Conservation (phyloP, 1,140 invertebrate genomes). For the Drosophila obscura region DNA sequence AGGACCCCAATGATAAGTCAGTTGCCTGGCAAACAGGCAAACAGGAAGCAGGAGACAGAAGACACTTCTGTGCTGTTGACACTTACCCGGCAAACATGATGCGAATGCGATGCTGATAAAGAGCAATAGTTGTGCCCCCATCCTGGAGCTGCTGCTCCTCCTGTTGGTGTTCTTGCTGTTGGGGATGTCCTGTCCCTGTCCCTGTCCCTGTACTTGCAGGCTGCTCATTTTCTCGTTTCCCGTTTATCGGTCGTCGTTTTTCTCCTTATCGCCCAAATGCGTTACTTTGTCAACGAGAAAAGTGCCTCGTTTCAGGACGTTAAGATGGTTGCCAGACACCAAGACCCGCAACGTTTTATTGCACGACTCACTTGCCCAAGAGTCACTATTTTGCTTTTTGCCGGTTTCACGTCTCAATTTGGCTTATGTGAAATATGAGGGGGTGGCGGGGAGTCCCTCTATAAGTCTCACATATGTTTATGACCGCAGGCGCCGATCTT, state of each 20-base stretch:
- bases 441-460: too few species aligned
- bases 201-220: slow-evolving; percentile 21
- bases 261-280: slow-evolving; percentile 62
- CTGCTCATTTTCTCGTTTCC: slow-evolving; percentile 72
- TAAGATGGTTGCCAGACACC: slow-evolving; percentile 39
- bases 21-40: slow-evolving; percentile 29
- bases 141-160: slow-evolving; percentile 14
- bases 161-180: slow-evolving; percentile 7
- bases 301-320: slow-evolving; percentile 45
- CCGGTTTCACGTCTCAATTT: slow-evolving; percentile 48
- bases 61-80: slow-evolving; percentile 49
- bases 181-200: slow-evolving; percentile 5
- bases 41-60: slow-evolving; percentile 27
- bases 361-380: slow-evolving; percentile 44
- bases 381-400: slow-evolving; percentile 46
- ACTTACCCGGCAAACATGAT: slow-evolving; percentile 78
- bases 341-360: slow-evolving; percentile 31
- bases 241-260: slow-evolving; percentile 51
- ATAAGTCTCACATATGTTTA: slow-evolving; percentile 29
- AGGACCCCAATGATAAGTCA: slow-evolving; percentile 53
- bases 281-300: slow-evolving; percentile 77
- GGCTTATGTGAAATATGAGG: slow-evolving; percentile 5
- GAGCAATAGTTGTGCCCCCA: slow-evolving; percentile 68
- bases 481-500: slow-evolving; percentile 38
- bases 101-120: slow-evolving; percentile 76